Base-by-base conservation (phyloP, 2,113 vertebrate genomes). In the Phycodurus eques region DNA sequence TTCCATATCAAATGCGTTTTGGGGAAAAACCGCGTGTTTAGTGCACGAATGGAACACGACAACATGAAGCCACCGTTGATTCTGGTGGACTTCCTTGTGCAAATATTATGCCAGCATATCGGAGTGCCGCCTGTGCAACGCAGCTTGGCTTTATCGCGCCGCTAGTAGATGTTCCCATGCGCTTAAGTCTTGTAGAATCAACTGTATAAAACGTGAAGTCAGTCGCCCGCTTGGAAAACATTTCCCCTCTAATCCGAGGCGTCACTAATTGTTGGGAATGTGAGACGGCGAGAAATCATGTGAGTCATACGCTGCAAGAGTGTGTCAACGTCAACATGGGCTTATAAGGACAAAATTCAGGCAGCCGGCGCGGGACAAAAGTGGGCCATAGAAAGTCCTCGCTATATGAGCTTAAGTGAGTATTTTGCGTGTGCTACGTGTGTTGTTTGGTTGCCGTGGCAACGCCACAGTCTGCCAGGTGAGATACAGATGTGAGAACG, bases 281-380 rank as follows among this genome's bases (percentile, higher is more conserved):
- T 80, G 75, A 79, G 76, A 71, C 70, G 76, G 76, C 74, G 81
- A 83, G 79, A 70, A 72, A 43, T 9, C 1, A 60, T 57, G 62
- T 83, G 80, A 83, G 80, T 87, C 86, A 86, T 73, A 4, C 68
- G 53, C 53, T 22, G 8, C 53, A 11, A 22, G 53, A 22, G 53
- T 56, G 20, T 10, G 53, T 56, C 53, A n/a, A 19, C 17, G 81
- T 54, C 72, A 61, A 85, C 81, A 73, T 89, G 63, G 70, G 78
- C 83, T 89, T 88, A 85, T 87, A 82, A 86, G 84, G 83, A 85
- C 74, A 88, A 65, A 81, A 81, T 59, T 77, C 72, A 64, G 77
- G 61, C 68, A 43, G 22, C 19, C 11, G 35, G 71, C 33, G 5
- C 17, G 39, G 53, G 53, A 27, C 66, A 61, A 14, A 78, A 73